phyloP scores from a whole-genome alignment of 1,140 invertebrate genomes.

The Psix sp. region DNA sequence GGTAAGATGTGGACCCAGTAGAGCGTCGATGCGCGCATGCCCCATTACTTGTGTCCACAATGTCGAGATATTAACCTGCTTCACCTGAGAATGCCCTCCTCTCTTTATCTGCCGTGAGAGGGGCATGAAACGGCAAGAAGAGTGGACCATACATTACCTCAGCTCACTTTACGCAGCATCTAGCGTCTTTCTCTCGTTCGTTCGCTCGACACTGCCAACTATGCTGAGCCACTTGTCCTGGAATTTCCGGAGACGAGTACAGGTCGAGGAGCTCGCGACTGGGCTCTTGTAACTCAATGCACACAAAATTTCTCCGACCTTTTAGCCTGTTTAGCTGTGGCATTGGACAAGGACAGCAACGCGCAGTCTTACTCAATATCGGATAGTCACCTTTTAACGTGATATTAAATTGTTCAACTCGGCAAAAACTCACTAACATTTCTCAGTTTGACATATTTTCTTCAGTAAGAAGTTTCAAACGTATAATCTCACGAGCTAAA shows the following conservation, averaged over 20 bases:
- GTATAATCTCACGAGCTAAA: no score
- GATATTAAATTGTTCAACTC: no score
- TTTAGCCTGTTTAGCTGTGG: constrained; percentile 53
- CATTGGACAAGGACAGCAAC: constrained; percentile 45
- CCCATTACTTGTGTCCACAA: constrained; percentile 75
- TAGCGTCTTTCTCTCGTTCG: constrained; percentile 45
- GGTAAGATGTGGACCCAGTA: constrained; percentile 62
- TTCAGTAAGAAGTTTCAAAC: no score
- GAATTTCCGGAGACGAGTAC: constrained; percentile 70
- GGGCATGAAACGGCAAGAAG: constrained; percentile 60
- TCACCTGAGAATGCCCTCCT: constrained; percentile 69
- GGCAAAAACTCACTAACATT: no score
- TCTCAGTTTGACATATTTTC: no score
- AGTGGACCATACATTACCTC: constrained; percentile 64
- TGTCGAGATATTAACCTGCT: constrained; percentile 75
- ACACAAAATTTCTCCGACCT: constrained; percentile 60
- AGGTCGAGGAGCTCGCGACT: constrained; percentile 57
- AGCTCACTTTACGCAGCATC: constrained; percentile 64
- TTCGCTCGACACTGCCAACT: constrained; percentile 53
- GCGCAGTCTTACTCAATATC: not conserved
- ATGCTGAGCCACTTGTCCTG: constrained; percentile 70
- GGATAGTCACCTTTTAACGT: not conserved
- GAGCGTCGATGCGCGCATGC: constrained; percentile 65
- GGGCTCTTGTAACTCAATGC: constrained; percentile 47
- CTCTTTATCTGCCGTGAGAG: constrained; percentile 59